Evolutionary conservation across 1,140 invertebrate genomes (phyloP).

Genomic region (Bombus breviceps): DNA sequence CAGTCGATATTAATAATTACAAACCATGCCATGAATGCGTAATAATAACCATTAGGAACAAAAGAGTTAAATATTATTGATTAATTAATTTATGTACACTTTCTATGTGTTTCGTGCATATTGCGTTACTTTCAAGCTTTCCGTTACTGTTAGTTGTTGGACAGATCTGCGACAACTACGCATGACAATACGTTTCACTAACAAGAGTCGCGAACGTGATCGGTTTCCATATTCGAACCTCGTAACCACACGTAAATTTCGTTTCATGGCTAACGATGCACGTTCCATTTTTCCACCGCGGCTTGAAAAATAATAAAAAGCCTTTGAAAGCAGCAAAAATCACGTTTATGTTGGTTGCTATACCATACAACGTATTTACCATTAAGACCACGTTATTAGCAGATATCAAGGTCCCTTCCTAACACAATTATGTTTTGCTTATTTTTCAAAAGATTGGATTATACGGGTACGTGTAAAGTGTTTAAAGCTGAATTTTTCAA

Average conservation of each 20-base stretch:
- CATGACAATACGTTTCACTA: not conserved
- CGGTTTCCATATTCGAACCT: slow-evolving; percentile 26
- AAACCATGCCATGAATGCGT: too few relatives aligned
- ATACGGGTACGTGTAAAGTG: not conserved
- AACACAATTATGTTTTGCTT: not conserved
- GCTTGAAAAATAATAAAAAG: slow-evolving; percentile 15
- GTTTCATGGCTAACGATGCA: not conserved
- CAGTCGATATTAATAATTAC: not conserved
- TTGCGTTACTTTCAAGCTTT: not conserved
- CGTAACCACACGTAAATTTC: slow-evolving; percentile 16
- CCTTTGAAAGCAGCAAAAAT: not conserved
- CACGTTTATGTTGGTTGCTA: not conserved
- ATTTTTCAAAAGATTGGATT: not conserved
- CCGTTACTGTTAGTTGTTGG: not conserved
- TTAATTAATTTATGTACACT: not conserved
- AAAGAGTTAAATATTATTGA: not conserved
- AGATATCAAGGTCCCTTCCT: not conserved
- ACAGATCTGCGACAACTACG: not conserved
- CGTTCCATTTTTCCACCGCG: not conserved
- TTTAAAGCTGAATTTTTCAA: not conserved
- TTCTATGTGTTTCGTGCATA: too few relatives aligned
- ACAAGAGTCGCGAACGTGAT: not conserved
- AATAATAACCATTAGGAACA: too few relatives aligned
- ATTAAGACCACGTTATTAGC: not conserved
- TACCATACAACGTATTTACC: not conserved